Conservation (phyloP, 1,140 invertebrate genomes). For the Apolygus lucorum region DNA sequence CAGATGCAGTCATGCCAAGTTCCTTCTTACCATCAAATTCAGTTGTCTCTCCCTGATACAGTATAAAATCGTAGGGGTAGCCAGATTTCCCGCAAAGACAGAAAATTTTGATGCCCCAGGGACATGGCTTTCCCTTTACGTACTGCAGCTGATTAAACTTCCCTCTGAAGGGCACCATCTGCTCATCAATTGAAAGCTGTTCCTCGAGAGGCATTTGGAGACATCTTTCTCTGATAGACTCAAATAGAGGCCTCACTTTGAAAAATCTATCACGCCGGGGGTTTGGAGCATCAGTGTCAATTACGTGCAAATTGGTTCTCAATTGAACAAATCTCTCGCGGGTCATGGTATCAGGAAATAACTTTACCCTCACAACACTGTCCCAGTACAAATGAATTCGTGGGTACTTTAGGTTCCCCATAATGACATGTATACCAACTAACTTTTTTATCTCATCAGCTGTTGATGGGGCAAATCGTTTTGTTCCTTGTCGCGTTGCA, state of each 20-base stretch:
- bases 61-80: conserved; percentile 33
- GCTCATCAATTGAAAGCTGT: conserved; percentile 31
- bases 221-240: conserved; percentile 4
- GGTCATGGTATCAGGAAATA: background rate
- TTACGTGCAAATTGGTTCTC: background rate
- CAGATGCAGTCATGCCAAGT: conserved; percentile 19
- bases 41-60: conserved; percentile 33
- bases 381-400: background rate
- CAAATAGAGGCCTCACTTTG: background rate
- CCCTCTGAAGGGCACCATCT: conserved; percentile 37
- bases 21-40: conserved; percentile 18
- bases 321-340: background rate
- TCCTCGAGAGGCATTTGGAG: conserved; percentile 21
- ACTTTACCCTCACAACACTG: background rate
- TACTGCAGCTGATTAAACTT: conserved; percentile 31
- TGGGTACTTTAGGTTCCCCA: background rate
- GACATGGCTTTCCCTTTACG: conserved; percentile 26
- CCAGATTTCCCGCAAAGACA: conserved; percentile 32
- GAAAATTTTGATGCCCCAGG: conserved; percentile 32
- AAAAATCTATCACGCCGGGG: background rate
- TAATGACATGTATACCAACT: background rate
- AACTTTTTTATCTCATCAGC: background rate
- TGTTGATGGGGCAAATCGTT: background rate
- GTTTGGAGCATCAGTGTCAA: background rate
- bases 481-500: background rate